Base-by-base conservation (phyloP, 2,888 invertebrate species). In the Drosophila longiperda region DNA sequence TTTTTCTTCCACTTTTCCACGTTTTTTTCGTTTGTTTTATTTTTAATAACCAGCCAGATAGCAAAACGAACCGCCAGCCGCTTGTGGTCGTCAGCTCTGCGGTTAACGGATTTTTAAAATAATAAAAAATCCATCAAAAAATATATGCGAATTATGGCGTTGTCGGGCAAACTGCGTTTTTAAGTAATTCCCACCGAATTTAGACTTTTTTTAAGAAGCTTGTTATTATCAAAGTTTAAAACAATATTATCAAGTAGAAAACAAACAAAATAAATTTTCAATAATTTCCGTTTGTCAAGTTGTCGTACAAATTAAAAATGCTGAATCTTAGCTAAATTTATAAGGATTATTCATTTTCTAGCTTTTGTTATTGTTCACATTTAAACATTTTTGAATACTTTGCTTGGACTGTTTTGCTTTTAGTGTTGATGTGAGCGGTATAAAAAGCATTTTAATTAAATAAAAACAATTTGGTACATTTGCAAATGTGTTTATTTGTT, bases 31-130 rank as follows among this genome's bases (percentile, higher is more conserved):
- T 48, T 62, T 64, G 33, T 74, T 70, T 73, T 70, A 73, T 85
- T 88, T 89, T 88, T 85, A 79, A 89, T 89, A 85, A 87, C 90
- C 84, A 82, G 80, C 55, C 87, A 81, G 82, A 83, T 70, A 75
- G 50, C 67, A 50, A 48, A 74, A 55, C 62, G 40, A 79, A 78
- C 80, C 72, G 45, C 66, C 62, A 82, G 67, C 71, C 82, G 73
- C 75, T 73, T 77, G 78, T 73, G 88, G 86, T 73, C 66, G 75
- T 69, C 87, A 71, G 67, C 71, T 62, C 52, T 79, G 82, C 66
- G 87, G 84, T 68, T 70, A 71, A 55, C 81, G 55, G 45, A 71
- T 77, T 83, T 85, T 83, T 72, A 11, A 88, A 78, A 84, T 75
- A 74, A 75, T 77, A 87, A 69, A 70, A 45, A 74, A 42, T 36